Evolutionary conservation across 1,140 invertebrate species (phyloP).

Genomic region (Platyscapa corneri): DNA sequence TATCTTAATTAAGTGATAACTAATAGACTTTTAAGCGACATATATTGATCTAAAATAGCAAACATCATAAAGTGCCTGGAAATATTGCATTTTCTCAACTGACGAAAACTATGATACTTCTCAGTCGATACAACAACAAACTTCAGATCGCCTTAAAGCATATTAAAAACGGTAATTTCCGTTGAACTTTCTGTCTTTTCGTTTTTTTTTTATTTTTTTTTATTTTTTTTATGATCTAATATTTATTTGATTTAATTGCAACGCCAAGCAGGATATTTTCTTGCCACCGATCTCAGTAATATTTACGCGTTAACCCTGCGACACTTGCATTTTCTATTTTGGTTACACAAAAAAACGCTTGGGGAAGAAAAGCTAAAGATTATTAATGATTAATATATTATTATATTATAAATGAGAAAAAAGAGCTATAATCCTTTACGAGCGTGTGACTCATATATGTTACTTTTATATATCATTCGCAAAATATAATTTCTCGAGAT

Average conservation of each 20-base stretch:
- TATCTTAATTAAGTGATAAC: neutral
- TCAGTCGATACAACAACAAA: slow-evolving; percentile 4
- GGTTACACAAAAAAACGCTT: slow-evolving; percentile 58
- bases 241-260: slow-evolving; percentile 48
- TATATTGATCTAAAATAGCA: neutral
- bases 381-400: slow-evolving; percentile 44
- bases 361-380: slow-evolving; percentile 40
- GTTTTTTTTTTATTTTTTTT: neutral
- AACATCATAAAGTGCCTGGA: slow-evolving; percentile 45
- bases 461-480: slow-evolving; percentile 47
- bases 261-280: slow-evolving; percentile 66
- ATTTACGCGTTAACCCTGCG: slow-evolving; percentile 59
- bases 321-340: slow-evolving; percentile 56
- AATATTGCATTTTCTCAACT: slow-evolving; percentile 32
- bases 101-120: neutral
- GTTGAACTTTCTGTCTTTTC: neutral
- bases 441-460: slow-evolving; percentile 59
- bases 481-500: slow-evolving; percentile 24
- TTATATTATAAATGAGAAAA: slow-evolving; percentile 20
- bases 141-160: neutral
- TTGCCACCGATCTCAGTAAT: slow-evolving; percentile 71
- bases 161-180: neutral
- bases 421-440: slow-evolving; percentile 49
- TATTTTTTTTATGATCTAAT: slow-evolving; percentile 13
- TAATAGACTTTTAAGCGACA: neutral